Percentiles rank a stretch among this genome's conserved stretches.
Evolutionary conservation across 2,113 vertebrate genomes (phyloP).

Genomic region (Parus major): DNA sequence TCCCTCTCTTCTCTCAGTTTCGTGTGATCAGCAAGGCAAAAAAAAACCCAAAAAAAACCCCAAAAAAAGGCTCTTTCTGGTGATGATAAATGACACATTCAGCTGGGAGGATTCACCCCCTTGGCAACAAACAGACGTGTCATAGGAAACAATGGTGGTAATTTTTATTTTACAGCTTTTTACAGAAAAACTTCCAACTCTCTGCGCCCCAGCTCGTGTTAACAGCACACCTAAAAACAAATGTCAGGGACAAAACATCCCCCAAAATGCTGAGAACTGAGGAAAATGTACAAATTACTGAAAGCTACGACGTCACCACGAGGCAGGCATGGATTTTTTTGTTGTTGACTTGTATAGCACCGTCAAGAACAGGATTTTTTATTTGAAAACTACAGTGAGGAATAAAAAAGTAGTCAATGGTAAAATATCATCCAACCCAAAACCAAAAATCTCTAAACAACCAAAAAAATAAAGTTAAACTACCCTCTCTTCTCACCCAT

Average conservation of each 20-base stretch:
- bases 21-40: background rate
- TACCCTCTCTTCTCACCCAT: conserved; percentile 72
- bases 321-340: conserved; percentile 90
- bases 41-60: background rate
- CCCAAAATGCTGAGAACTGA: conserved; percentile 95
- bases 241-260: conserved; percentile 94
- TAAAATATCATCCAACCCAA: conserved; percentile 83
- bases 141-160: conserved; percentile 96
- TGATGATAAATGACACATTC: background rate
- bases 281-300: conserved; percentile 86
- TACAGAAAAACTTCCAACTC: conserved; percentile 94
- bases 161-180: conserved; percentile 99
- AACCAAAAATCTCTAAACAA: conserved; percentile 67
- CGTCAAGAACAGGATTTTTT: conserved; percentile 89
- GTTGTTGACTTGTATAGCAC: conserved; percentile 89
- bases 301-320: conserved; percentile 94
- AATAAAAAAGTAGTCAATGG: conserved; percentile 89
- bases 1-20: background rate
- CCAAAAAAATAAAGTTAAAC: conserved; percentile 82
- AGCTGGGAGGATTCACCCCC: background rate
- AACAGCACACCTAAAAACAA: conserved; percentile 94
- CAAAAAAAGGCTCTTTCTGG: background rate
- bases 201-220: conserved; percentile 89
- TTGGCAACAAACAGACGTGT: conserved; percentile 68
- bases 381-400: conserved; percentile 92